Percentiles rank a stretch among this genome's conserved stretches.
phyloP scores from a whole-genome alignment of 2,797 vertebrate species.

The Danio choprae region DNA sequence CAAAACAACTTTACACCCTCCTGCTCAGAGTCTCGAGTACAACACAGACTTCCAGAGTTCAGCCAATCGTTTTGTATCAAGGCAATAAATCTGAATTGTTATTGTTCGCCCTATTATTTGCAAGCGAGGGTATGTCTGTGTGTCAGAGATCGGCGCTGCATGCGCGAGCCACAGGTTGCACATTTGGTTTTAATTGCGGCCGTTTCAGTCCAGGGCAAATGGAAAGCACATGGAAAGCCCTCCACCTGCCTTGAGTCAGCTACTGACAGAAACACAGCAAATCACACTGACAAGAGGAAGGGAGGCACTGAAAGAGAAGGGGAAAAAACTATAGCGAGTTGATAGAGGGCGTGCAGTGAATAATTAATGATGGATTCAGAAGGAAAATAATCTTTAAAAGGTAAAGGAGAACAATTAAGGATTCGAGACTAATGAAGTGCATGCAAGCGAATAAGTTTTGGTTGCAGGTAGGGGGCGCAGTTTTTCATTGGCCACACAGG shows the following conservation, averaged over 20 bases:
- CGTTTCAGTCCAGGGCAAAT: conserved; percentile 60
- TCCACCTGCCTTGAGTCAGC: conserved; percentile 67
- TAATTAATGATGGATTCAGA: conserved; percentile 16
- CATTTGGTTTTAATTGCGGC: conserved; percentile 66
- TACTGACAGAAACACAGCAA: conserved; percentile 59
- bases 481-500: conserved; percentile 39
- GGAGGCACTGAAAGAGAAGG: conserved; percentile 14
- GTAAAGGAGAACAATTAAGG: conserved; percentile 18
- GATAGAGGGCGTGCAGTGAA: conserved; percentile 20
- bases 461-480: conserved; percentile 57
- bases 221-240: conserved; percentile 66
- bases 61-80: conserved; percentile 64
- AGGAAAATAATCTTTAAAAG: conserved; percentile 22
- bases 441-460: conserved; percentile 1
- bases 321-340: conserved; percentile 9
- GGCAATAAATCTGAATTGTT: conserved; percentile 65
- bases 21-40: conserved; percentile 24
- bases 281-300: conserved; percentile 49
- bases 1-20: conserved; percentile 48
- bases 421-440: conserved; percentile 7
- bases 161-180: conserved; percentile 63
- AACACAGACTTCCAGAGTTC: conserved; percentile 39
- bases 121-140: conserved; percentile 47
- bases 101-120: conserved; percentile 48
- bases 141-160: conserved; percentile 68